A percentile compares a stretch with the other conserved stretches of the same genome.
These are phyloP conservation scores for Suillia variegata DNA, from an alignment of 2,888 invertebrate genomes.

Conservation along the genomic window DNA sequence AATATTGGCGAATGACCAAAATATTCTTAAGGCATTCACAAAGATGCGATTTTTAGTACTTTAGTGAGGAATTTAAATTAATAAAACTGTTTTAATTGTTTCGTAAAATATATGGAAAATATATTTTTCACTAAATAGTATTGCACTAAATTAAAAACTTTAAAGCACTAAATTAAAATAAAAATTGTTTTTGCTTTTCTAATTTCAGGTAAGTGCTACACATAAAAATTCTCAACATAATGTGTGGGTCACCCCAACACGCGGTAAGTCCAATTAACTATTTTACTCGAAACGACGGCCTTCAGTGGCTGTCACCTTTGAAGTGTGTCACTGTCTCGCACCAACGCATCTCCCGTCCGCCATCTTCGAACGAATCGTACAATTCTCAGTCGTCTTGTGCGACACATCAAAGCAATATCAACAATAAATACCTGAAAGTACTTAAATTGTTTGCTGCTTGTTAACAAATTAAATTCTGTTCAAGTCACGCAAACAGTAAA, in stretches of 20 bases:
- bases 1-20: not conserved
- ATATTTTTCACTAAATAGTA: too few relatives aligned
- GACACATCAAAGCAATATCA: not conserved
- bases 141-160: too few relatives aligned
- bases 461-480: slow-evolving; percentile 2
- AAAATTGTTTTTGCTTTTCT: not conserved
- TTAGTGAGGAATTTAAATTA: too few relatives aligned
- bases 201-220: not conserved
- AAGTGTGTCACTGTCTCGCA: too few relatives aligned
- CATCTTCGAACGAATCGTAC: too few relatives aligned
- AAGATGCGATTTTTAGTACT: too few relatives aligned
- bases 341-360: not conserved
- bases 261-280: not conserved
- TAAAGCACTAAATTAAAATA: too few relatives aligned
- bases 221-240: not conserved
- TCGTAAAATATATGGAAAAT: too few relatives aligned
- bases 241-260: not conserved
- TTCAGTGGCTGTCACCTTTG: too few relatives aligned
- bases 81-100: too few relatives aligned
- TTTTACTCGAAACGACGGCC: too few relatives aligned
- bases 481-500: not conserved
- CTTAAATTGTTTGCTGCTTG: not conserved
- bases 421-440: slow-evolving; percentile 1
- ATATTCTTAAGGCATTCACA: too few relatives aligned
- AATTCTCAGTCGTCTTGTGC: not conserved